Evolutionary conservation across 2,797 vertebrate species (phyloP).

Genomic region (Poeciliopsis gracilis): DNA sequence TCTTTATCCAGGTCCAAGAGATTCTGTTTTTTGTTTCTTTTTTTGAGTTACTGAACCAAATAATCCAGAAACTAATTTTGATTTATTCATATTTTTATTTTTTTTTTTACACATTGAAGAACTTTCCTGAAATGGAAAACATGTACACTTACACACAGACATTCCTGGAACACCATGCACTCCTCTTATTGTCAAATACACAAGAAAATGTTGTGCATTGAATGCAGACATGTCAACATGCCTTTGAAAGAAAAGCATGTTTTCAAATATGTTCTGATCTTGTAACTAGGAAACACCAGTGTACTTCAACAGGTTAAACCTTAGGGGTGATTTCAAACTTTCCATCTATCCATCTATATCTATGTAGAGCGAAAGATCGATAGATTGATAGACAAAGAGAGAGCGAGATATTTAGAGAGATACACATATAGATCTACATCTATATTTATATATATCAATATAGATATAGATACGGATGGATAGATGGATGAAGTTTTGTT

Average conservation of each 20-base stretch:
- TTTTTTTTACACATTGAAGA: neutral
- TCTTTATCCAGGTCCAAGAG: neutral
- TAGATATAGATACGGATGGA: neutral
- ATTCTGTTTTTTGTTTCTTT: neutral
- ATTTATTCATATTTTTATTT: neutral
- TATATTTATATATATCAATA: neutral
- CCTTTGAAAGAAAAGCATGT: neutral
- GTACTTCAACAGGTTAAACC: neutral
- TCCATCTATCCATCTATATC: no score
- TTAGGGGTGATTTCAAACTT: neutral
- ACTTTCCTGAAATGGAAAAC: neutral
- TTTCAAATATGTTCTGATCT: neutral
- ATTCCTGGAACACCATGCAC: neutral
- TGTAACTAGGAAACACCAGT: neutral
- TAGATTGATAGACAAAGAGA: no score
- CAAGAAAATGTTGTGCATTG: neutral
- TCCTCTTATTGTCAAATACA: neutral
- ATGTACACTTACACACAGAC: neutral
- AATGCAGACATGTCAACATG: neutral
- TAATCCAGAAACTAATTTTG: neutral
- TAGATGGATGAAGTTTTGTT: neutral
- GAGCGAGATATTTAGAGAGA: no score
- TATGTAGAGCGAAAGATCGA: no score
- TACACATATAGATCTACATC: neutral
- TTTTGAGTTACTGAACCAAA: neutral